phyloP scores from a whole-genome alignment of 2,113 vertebrate genomes.

The Dissostichus mawsoni region DNA sequence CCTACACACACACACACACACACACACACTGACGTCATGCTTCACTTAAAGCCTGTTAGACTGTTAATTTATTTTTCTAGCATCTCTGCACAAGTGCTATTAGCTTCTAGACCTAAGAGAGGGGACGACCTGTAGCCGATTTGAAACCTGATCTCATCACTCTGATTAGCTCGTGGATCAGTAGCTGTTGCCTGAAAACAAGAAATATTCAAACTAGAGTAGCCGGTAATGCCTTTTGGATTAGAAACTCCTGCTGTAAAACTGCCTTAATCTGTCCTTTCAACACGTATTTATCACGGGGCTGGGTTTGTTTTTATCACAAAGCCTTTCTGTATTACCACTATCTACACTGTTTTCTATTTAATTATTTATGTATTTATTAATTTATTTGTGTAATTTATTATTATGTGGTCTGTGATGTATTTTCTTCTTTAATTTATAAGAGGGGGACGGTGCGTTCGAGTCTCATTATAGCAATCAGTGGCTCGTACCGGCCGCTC shows the following conservation, averaged over 20 bases:
- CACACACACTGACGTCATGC: conserved; percentile 14
- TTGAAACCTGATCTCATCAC: conserved; percentile 78
- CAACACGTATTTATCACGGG: conserved; percentile 75
- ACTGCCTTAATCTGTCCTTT: conserved; percentile 89
- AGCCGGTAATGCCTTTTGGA: conserved; percentile 92
- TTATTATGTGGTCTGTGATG: conserved; percentile 82
- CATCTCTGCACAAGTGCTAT: conserved; percentile 80
- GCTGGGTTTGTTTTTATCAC: conserved; percentile 81
- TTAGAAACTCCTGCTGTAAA: conserved; percentile 85
- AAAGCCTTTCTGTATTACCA: conserved; percentile 68
- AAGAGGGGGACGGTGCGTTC: conserved; percentile 48
- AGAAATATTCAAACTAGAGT: conserved; percentile 82
- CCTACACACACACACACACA: not conserved
- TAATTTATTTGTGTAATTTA: conserved; percentile 83
- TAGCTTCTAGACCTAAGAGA: conserved; percentile 87
- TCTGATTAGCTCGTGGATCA: conserved; percentile 89
- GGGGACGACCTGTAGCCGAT: conserved; percentile 77
- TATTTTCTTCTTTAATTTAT: conserved; percentile 45
- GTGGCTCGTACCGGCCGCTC: conserved; percentile 76
- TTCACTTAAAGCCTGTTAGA: conserved; percentile 63
- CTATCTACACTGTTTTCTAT: conserved; percentile 82
- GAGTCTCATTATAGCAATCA: conserved; percentile 74
- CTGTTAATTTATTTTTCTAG: conserved; percentile 81
- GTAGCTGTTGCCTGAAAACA: conserved; percentile 82
- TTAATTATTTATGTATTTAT: conserved; percentile 93